These are phyloP conservation scores for Stegostoma tigrinum DNA, from an alignment of 2,113 vertebrate genomes.

Conservation along the genomic window DNA sequence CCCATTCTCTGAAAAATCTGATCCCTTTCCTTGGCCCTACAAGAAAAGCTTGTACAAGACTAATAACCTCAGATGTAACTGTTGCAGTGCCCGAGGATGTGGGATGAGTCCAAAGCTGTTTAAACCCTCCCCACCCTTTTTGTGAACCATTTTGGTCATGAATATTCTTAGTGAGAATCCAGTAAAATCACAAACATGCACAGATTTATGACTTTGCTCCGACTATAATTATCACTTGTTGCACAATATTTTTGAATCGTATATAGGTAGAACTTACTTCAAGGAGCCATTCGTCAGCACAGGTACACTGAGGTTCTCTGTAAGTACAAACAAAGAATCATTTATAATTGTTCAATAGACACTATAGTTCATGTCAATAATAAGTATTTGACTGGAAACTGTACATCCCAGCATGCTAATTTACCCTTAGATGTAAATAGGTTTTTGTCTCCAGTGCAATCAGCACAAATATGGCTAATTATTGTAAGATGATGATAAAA, in stretches of 20 bases:
- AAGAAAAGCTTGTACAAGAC: not conserved
- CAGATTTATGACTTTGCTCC: not conserved
- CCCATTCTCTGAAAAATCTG: not conserved
- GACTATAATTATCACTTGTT: not conserved
- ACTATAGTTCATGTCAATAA: not conserved
- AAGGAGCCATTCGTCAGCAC: not conserved
- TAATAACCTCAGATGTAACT: not conserved
- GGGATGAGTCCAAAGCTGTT: not conserved
- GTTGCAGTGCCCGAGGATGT: not conserved
- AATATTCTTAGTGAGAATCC: not conserved
- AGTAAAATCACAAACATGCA: not conserved
- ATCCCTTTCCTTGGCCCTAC: not conserved
- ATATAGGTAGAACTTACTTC: not conserved
- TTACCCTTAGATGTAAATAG: not conserved
- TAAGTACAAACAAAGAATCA: not conserved
- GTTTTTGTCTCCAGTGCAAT: constrained; percentile 2
- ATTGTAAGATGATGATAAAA: not conserved
- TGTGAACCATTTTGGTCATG: not conserved
- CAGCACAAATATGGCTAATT: not conserved
- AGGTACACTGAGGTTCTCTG: not conserved
- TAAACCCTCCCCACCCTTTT: too few relatives aligned
- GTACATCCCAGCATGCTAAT: not conserved
- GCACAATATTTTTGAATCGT: not conserved
- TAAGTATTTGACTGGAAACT: not conserved
- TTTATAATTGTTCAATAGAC: not conserved